A percentile compares a stretch with the other conserved stretches of the same genome.
phyloP scores from a whole-genome alignment of 2,888 invertebrate genomes.

The Andrena marginata region DNA sequence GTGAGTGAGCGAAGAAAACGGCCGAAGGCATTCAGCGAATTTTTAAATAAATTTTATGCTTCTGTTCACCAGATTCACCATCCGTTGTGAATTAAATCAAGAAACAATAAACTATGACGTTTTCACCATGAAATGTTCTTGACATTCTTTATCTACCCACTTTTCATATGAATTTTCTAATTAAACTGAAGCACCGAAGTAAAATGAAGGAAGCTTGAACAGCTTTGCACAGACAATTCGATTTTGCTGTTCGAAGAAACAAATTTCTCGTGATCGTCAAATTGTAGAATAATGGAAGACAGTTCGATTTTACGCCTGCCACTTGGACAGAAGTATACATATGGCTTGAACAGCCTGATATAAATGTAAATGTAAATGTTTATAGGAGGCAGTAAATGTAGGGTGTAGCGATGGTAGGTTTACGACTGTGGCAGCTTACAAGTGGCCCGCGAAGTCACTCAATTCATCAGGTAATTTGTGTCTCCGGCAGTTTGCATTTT shows the following conservation, averaged over 20 bases:
- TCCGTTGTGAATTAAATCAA: no score
- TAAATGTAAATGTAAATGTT: conserved; percentile 72
- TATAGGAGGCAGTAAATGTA: conserved; percentile 67
- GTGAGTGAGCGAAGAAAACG: no score
- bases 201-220: not conserved
- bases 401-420: conserved; percentile 70
- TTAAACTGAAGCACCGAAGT: not conserved
- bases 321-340: conserved; percentile 20
- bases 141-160: no score
- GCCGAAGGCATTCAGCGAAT: no score
- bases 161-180: not conserved
- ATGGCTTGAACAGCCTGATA: conserved; percentile 66
- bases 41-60: no score
- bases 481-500: conserved; percentile 49
- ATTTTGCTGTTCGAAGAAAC: no score
- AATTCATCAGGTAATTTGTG: conserved; percentile 54
- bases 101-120: no score
- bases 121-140: no score
- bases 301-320: conserved; percentile 11
- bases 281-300: not conserved
- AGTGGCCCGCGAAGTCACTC: conserved; percentile 46
- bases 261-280: not conserved
- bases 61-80: no score
- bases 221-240: not conserved
- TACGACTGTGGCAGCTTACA: conserved; percentile 70